Percentiles rank a stretch among this genome's conserved stretches.
Conservation (phyloP, 1,140 invertebrate genomes). For the Brachionus rotundiformis region DNA sequence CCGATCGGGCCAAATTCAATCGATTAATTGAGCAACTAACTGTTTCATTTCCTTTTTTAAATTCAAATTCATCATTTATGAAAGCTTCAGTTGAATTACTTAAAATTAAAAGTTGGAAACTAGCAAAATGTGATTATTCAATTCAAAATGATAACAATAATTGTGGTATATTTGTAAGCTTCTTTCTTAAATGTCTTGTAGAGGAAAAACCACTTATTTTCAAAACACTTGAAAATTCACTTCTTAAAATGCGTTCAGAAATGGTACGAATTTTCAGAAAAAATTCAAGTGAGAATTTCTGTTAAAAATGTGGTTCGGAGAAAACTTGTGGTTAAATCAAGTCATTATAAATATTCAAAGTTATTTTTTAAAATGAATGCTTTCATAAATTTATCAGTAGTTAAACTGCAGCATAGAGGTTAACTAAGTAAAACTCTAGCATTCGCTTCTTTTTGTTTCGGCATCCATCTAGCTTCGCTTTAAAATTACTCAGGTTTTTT, state of each 20-base stretch:
- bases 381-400: slow-evolving; percentile 2
- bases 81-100: not conserved
- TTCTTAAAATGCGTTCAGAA: not conserved
- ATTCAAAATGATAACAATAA: not conserved
- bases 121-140: not conserved
- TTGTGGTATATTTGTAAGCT: not conserved
- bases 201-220: not conserved
- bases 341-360: not conserved
- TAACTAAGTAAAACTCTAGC: too few relatives aligned
- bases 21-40: not conserved
- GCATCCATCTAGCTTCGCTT: too few relatives aligned
- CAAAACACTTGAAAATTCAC: not conserved
- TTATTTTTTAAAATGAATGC: not conserved
- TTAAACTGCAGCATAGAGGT: too few relatives aligned
- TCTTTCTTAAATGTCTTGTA: not conserved
- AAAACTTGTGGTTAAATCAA: too few relatives aligned
- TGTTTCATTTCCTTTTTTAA: not conserved
- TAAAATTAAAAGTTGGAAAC: not conserved
- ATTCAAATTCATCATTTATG: not conserved
- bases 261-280: not conserved
- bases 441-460: too few relatives aligned
- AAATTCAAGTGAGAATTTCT: not conserved
- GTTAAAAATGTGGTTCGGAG: not conserved
- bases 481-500: too few relatives aligned
- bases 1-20: not conserved